A percentile compares a stretch with the other conserved stretches of the same genome.
These are phyloP conservation scores for Plectus sambesii DNA, from an alignment of 1,140 invertebrate species.

Conservation along the genomic window DNA sequence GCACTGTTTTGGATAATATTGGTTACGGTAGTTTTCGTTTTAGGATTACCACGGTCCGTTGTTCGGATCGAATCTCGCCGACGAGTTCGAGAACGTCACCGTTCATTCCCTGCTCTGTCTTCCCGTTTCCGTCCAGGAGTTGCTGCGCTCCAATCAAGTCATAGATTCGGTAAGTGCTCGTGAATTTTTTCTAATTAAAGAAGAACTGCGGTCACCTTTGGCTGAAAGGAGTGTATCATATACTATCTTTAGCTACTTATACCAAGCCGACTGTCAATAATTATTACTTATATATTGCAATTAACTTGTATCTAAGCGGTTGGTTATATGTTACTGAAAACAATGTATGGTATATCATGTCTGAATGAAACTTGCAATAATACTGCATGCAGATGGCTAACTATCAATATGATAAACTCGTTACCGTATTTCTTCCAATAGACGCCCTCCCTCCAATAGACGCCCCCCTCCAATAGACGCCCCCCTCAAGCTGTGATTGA, in stretches of 20 bases:
- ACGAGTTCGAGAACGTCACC: constrained; percentile 43
- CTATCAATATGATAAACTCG: no score
- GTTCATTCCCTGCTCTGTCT: constrained; percentile 78
- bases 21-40: constrained; percentile 33
- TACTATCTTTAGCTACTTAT: constrained; percentile 22
- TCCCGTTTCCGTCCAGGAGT: constrained; percentile 64
- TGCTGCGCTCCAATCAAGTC: constrained; percentile 43
- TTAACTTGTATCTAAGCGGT: no score
- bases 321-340: constrained; percentile 6
- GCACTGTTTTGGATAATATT: constrained; percentile 29
- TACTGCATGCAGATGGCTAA: constrained; percentile 53
- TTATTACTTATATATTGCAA: no score
- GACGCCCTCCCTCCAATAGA: no score
- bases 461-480: no score
- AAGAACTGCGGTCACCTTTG: no score
- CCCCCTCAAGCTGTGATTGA: no score
- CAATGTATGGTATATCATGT: constrained; percentile 5
- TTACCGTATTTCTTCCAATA: no score
- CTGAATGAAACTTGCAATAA: constrained; percentile 54
- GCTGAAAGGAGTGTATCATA: constrained; percentile 21
- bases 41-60: constrained; percentile 51
- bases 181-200: constrained; percentile 20
- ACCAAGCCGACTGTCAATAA: constrained; percentile 9
- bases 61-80: constrained; percentile 48
- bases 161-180: constrained; percentile 22